phyloP scores from a whole-genome alignment of 1,140 invertebrate genomes.

The Philopotamus ludificatus region DNA sequence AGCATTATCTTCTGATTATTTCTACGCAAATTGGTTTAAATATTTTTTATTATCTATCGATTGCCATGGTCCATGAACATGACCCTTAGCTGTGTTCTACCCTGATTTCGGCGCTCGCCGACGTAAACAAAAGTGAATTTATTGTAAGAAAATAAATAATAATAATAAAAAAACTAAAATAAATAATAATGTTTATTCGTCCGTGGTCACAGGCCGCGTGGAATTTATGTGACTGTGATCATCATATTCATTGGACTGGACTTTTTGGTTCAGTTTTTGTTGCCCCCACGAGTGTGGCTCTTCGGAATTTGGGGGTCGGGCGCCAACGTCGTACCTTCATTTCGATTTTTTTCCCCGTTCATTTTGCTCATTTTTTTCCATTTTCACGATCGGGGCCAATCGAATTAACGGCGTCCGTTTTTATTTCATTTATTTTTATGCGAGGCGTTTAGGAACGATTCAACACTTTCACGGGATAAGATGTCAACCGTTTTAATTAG shows the following conservation, averaged over 20 bases:
- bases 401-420: background rate
- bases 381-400: too few species aligned
- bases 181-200: slow-evolving; percentile 23
- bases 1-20: too few species aligned
- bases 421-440: background rate
- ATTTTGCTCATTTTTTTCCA: too few species aligned
- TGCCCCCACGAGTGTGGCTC: background rate
- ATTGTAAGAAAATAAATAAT: too few species aligned
- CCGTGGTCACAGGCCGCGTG: slow-evolving; percentile 5
- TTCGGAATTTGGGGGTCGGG: background rate
- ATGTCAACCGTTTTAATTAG: background rate
- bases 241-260: slow-evolving; percentile 16
- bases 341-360: background rate
- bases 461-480: background rate
- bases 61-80: background rate
- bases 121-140: slow-evolving; percentile 21
- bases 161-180: too few species aligned
- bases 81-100: slow-evolving; percentile 9
- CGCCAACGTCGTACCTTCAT: background rate
- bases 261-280: background rate
- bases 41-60: too few species aligned
- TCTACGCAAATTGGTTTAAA: too few species aligned
- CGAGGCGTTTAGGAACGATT: background rate
- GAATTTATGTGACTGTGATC: slow-evolving; percentile 26
- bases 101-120: slow-evolving; percentile 17